Evolutionary conservation across 2,888 invertebrate species (phyloP).

Genomic region (Isotomurus palustris): DNA sequence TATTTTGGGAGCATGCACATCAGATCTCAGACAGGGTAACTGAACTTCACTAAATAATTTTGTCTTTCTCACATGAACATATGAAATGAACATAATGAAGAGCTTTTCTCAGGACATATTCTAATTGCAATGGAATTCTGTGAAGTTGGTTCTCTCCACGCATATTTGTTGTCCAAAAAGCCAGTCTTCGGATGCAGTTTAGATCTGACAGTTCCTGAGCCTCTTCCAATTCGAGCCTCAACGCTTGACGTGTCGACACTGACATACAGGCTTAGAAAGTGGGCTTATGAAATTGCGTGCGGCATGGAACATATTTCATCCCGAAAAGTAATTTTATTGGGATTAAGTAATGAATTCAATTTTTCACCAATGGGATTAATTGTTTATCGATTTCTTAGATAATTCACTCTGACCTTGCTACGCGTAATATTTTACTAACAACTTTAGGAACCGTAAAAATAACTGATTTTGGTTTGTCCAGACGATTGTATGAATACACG

Average conservation of each 20-base stretch:
- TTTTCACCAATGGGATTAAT: neutral
- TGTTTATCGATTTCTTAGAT: neutral
- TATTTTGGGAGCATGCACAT: slow-evolving; percentile 14
- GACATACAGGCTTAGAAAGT: neutral
- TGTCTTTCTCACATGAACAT: neutral
- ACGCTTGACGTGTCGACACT: too few relatives aligned
- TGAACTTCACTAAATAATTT: neutral
- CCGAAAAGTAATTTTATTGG: slow-evolving; percentile 5
- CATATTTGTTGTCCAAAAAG: neutral
- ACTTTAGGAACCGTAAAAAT: slow-evolving; percentile 3
- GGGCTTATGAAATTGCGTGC: slow-evolving; percentile 13
- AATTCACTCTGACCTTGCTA: slow-evolving; percentile 14
- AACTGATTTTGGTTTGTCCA: slow-evolving; percentile 17
- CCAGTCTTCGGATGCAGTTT: neutral
- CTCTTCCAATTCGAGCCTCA: too few relatives aligned
- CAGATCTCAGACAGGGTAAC: slow-evolving; percentile 6
- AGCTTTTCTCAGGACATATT: neutral
- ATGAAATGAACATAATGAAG: neutral
- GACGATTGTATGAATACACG: slow-evolving; percentile 17
- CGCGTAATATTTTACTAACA: slow-evolving; percentile 11
- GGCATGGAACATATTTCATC: slow-evolving; percentile 18
- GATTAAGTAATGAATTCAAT: neutral
- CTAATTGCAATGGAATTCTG: slow-evolving; percentile 12
- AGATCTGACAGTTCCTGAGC: neutral
- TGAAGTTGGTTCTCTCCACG: slow-evolving; percentile 7